Conservation (phyloP, 1,140 invertebrate genomes). For the Chironomus striatipennis region DNA sequence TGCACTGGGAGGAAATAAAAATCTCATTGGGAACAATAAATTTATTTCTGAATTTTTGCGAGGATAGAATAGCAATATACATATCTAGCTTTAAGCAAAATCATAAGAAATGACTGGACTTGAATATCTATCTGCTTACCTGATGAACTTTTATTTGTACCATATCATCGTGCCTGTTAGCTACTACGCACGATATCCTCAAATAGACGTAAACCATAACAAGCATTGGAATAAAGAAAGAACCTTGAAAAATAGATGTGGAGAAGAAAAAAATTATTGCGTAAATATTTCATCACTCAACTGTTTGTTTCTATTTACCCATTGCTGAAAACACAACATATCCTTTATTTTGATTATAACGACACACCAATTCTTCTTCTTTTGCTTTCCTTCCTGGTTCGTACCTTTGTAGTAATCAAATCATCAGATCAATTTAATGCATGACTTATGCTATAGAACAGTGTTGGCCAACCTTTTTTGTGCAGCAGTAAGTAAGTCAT, state of each 20-base stretch:
- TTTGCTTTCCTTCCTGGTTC: constrained; percentile 49
- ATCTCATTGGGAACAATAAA: no score
- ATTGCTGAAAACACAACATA: constrained; percentile 82
- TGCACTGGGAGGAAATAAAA: no score
- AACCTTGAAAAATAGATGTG: constrained; percentile 62
- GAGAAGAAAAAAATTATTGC: not conserved
- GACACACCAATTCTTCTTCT: constrained; percentile 47
- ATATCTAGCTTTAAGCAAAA: no score
- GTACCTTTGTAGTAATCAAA: constrained; percentile 43
- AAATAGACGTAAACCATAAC: constrained; percentile 82
- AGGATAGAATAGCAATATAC: no score
- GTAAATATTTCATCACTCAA: not conserved
- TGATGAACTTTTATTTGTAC: constrained; percentile 40
- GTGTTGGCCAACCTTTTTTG: no score
- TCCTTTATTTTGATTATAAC: constrained; percentile 66
- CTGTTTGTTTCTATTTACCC: constrained; percentile 40
- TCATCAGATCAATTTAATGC: no score
- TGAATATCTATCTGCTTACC: constrained; percentile 29
- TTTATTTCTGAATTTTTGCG: no score
- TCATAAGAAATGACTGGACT: not conserved
- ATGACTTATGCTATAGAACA: no score
- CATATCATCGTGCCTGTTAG: constrained; percentile 48
- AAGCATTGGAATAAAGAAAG: constrained; percentile 74
- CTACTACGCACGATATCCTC: constrained; percentile 72
- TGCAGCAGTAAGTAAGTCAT: no score